These are phyloP conservation scores for Protobothrops mucrosquamatus DNA, from an alignment of 2,113 vertebrate genomes.

Conservation along the genomic window DNA sequence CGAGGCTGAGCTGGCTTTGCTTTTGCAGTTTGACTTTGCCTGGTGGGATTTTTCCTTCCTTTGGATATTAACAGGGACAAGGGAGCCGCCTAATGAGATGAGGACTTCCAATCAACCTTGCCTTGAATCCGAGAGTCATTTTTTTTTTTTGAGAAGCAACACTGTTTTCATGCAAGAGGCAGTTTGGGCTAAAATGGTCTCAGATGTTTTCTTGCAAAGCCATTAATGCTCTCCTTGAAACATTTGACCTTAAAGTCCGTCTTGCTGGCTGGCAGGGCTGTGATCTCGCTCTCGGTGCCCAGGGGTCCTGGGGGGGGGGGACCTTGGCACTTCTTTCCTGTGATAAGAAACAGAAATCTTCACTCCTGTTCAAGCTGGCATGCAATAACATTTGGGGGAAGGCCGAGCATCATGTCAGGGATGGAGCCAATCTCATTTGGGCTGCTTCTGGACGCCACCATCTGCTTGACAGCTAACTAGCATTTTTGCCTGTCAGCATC, in stretches of 20 bases:
- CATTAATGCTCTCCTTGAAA: conserved; percentile 16
- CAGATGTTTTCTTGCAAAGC: background rate
- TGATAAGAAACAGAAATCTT: conserved; percentile 28
- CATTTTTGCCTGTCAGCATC: background rate
- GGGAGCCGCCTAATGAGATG: background rate
- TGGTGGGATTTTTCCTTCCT: background rate
- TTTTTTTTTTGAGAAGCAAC: background rate
- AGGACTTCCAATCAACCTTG: background rate
- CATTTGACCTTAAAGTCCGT: conserved; percentile 18
- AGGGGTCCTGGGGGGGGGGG: conserved; percentile 14
- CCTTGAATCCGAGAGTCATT: background rate
- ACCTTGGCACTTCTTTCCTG: conserved; percentile 28
- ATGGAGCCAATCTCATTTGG: background rate
- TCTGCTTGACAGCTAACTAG: background rate
- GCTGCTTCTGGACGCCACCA: background rate
- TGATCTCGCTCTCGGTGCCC: background rate
- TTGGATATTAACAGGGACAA: background rate
- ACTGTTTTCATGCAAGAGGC: background rate
- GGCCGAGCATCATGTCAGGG: background rate
- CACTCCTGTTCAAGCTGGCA: conserved; percentile 22
- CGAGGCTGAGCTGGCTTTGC: background rate
- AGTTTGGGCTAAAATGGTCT: background rate
- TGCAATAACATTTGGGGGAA: background rate
- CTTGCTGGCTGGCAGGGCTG: conserved; percentile 7
- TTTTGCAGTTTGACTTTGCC: background rate